Evolutionary conservation across 1,140 invertebrate species (phyloP), one percentile per base, ranked within the genome.

Genomic region (Diorhabda carinulata): DNA sequence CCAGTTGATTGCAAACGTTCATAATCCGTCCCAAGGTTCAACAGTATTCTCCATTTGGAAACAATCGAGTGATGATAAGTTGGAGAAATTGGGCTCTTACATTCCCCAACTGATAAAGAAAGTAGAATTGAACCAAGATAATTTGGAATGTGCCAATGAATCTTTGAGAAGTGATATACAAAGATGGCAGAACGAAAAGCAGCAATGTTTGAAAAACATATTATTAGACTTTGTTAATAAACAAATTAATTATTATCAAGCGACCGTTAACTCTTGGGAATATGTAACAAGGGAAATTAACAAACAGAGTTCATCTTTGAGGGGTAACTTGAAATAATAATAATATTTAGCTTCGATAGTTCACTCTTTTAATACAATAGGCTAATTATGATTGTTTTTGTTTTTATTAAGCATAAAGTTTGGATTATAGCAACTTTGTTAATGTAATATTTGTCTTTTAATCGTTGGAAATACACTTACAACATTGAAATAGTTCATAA

Each of bases 181-280:
- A 57, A 81, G 89, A 66, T 92, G 91, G 91, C 87, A 90, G 70
- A 77, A 83, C 10, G 89, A 90, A 68, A 92, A 91, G 78, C 86
- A 86, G 70, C 80, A 83, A 8, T 89, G 90, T 78, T 78, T 92
- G 42, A 91, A 90, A 74, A 86, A 85, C 69, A 85, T 91, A 72
- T 82, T 92, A 3, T 78, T 88, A 2, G 79, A 84, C 71, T 86
- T 90, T 82, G 88, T 89, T 9, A 87, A 90, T 72, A 84, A 87
- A 77, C 89, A 92, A 77, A 89, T 91, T 56, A 80, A 84, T 61
- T 89, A 87, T 76, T 91, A 90, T 81, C 85, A 90, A 76, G 84
- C 89, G 74, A 87, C 83, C 76, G 86, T 88, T 72, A 81, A 81
- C 64, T 83, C 86, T 5, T 90, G 88, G 88, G 88, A 89, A 64